Evolutionary conservation across 2,113 vertebrate genomes (phyloP), one percentile per base, ranked within the genome.

Genomic region (Tupaia chinensis): DNA sequence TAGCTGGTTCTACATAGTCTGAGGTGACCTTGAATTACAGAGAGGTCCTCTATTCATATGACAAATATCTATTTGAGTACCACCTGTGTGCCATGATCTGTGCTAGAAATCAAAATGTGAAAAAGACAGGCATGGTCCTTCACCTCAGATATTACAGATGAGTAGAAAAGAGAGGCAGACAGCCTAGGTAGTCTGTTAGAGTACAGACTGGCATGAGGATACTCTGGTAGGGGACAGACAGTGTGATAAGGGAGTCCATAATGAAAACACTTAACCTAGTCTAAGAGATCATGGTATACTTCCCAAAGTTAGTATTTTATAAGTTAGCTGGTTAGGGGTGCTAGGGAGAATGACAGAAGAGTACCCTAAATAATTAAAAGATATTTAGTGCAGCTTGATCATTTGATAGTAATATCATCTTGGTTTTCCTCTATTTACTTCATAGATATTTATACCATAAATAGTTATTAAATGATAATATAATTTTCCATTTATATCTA

Each of bases 401-500:
- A 79, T 91, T 89, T 91, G 66, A 22, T 86, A 82, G n/a, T 12
- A 94, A 32, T 72, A 32, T 73, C 65, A 66, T 44, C 29, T 94
- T 89, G 44, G 73, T 85, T 96, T 85, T 94, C 54, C 73, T 85
- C 69, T 65, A 34, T 83, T 81, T 85, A 90, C 29, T 80, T 96
- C 69, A 85, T 93, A 9, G 61, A 53, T 7, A 12, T 81, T 86
- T 77, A 70, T n/a, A 34, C 54, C 63, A 61, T 87, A 68, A 91
- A 69, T 34, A 86, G n/a, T 61, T 74, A 89, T 32, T 69, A 65
- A 92, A 88, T 90, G 77, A 86, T 63, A 93, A 77, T 72, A 19
- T 78, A 70, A 66, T 58, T 86, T 89, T 61, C 56, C 86, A 5
- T 73, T 23, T 72, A 23, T 63, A 32, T 3, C 53, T 29, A 44